phyloP scores from a whole-genome alignment of 1,140 invertebrate genomes.

The Heliothis subflexa region DNA sequence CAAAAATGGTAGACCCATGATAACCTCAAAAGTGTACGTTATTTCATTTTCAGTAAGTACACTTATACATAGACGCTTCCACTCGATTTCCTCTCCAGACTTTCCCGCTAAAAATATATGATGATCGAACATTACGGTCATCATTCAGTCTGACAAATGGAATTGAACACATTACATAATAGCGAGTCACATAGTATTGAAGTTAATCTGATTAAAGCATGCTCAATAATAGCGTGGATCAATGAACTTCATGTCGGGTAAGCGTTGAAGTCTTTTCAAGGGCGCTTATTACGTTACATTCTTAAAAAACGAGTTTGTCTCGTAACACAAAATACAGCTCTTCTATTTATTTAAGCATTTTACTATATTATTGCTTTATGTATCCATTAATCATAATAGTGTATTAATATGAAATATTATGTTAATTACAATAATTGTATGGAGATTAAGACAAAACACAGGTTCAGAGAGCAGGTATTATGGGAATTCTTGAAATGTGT shows the following conservation, averaged over 20 bases:
- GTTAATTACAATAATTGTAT: slow-evolving; percentile 34
- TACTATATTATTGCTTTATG: slow-evolving; percentile 18
- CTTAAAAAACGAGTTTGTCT: slow-evolving; percentile 62
- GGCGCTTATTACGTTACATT: slow-evolving; percentile 75
- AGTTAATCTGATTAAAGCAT: slow-evolving; percentile 58
- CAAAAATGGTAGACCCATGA: too few species aligned
- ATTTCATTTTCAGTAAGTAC: too few species aligned
- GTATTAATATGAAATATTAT: not conserved
- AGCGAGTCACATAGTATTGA: slow-evolving; percentile 41
- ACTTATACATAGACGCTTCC: too few species aligned
- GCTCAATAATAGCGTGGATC: slow-evolving; percentile 66
- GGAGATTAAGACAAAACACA: slow-evolving; percentile 19
- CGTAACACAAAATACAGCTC: slow-evolving; percentile 35
- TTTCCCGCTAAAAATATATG: slow-evolving; percentile 1
- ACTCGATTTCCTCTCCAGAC: too few species aligned
- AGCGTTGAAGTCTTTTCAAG: slow-evolving; percentile 85
- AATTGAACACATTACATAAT: slow-evolving; percentile 45
- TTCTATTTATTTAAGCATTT: slow-evolving; percentile 10
- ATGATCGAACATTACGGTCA: not conserved
- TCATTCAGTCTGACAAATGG: slow-evolving; percentile 25
- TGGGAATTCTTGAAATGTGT: slow-evolving; percentile 54
- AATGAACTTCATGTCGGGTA: slow-evolving; percentile 75
- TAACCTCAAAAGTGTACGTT: too few species aligned
- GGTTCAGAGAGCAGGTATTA: slow-evolving; percentile 21
- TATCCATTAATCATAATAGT: slow-evolving; percentile 36